Conservation (phyloP, 2,113 vertebrate genomes). For the Sitta europaea region DNA sequence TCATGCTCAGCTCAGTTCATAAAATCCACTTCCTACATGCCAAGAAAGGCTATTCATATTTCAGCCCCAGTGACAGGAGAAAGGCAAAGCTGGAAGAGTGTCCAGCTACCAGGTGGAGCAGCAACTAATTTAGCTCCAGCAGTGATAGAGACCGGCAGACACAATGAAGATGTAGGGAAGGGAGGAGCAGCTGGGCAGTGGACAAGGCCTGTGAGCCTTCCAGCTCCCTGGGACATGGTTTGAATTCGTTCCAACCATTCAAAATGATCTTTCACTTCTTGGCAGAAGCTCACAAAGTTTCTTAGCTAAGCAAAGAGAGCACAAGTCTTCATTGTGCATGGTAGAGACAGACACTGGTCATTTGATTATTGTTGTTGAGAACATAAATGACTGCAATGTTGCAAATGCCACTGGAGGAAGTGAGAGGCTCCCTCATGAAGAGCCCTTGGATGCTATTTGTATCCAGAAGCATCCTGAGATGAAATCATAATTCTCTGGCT, state of each 20-base stretch:
- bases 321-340: conserved; percentile 49
- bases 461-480: conserved; percentile 46
- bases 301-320: conserved; percentile 32
- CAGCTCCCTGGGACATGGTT: conserved; percentile 36
- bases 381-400: conserved; percentile 47
- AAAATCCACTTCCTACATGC: background rate
- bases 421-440: conserved; percentile 27
- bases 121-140: conserved; percentile 10
- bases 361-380: conserved; percentile 51
- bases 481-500: conserved; percentile 41
- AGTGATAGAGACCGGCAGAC: background rate
- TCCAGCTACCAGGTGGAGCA: conserved; percentile 29
- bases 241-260: conserved; percentile 63
- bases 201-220: conserved; percentile 40
- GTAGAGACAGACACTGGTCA: conserved; percentile 17
- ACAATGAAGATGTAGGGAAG: conserved; percentile 33
- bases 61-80: background rate
- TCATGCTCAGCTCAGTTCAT: background rate
- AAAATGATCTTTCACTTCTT: conserved; percentile 55
- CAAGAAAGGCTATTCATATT: background rate
- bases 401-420: conserved; percentile 53
- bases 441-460: conserved; percentile 24
- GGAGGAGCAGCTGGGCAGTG: conserved; percentile 48
- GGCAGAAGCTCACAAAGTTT: conserved; percentile 49
- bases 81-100: background rate